These are phyloP conservation scores for Poecilia velifera DNA, from an alignment of 2,797 vertebrate species.

Conservation along the genomic window DNA sequence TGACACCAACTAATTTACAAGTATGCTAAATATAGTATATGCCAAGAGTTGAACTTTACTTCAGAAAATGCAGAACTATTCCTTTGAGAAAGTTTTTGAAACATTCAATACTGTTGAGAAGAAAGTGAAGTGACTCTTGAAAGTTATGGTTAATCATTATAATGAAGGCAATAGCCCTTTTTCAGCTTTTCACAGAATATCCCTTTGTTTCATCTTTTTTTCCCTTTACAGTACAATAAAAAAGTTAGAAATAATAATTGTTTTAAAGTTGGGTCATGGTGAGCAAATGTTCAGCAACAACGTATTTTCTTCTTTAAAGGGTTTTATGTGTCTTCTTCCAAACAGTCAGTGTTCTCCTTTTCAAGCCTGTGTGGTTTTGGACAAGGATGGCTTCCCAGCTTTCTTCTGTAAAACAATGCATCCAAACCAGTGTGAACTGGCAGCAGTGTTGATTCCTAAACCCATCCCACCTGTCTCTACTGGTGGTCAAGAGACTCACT, in stretches of 20 bases:
- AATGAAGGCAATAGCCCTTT: background rate
- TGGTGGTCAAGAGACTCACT: background rate
- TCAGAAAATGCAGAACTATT: background rate
- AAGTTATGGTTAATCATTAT: background rate
- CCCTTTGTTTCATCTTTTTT: background rate
- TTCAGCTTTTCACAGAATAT: background rate
- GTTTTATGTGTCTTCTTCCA: background rate
- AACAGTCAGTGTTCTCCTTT: background rate
- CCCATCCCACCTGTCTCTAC: background rate
- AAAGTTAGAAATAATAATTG: background rate
- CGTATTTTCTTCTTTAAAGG: conserved; percentile 6
- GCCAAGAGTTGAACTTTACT: background rate
- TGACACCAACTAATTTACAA: background rate
- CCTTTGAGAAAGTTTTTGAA: background rate
- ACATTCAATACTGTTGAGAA: background rate
- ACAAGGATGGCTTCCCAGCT: background rate
- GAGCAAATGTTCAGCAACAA: background rate
- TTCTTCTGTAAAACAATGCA: conserved; percentile 7
- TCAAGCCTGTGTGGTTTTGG: conserved; percentile 1
- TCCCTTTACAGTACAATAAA: background rate
- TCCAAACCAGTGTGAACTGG: background rate
- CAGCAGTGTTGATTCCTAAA: background rate
- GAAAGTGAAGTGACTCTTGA: background rate
- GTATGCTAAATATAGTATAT: background rate
- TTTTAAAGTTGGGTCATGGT: background rate